Conservation (phyloP, 2,888 invertebrate genomes). For the Villa cingulata region DNA sequence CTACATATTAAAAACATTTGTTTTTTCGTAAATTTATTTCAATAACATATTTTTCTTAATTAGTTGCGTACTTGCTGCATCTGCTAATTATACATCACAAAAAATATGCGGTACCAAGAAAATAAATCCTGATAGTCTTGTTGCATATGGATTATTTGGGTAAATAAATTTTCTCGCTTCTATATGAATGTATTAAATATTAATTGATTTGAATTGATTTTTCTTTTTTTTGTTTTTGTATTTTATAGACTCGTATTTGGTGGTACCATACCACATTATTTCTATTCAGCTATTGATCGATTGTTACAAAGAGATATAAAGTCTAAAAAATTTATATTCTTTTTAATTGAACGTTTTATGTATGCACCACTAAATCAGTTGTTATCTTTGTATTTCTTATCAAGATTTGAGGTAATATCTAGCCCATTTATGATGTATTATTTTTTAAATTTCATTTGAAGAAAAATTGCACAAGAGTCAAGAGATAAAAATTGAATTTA, state of each 20-base stretch:
- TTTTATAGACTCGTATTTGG: conserved; percentile 55
- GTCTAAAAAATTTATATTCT: conserved; percentile 42
- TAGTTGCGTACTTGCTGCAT: conserved; percentile 56
- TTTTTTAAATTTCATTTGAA: conserved; percentile 12
- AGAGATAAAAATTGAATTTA: too few species aligned
- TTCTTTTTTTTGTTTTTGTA: conserved; percentile 1
- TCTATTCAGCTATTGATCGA: conserved; percentile 50
- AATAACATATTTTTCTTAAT: conserved; percentile 25
- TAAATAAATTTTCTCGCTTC: conserved; percentile 26
- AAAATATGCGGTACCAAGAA: conserved; percentile 49
- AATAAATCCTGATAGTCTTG: conserved; percentile 47
- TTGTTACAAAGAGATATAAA: conserved; percentile 45
- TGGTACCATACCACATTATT: conserved; percentile 65
- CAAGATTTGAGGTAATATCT: conserved; percentile 49
- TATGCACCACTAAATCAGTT: conserved; percentile 60
- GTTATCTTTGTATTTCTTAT: conserved; percentile 57
- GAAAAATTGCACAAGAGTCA: too few species aligned
- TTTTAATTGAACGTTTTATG: conserved; percentile 56
- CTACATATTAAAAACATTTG: too few species aligned
- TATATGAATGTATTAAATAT: not conserved
- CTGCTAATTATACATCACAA: conserved; percentile 62
- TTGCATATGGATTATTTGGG: conserved; percentile 67
- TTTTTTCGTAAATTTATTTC: not conserved
- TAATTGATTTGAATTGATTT: too few species aligned
- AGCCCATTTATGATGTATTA: not conserved